A percentile compares a stretch with the other conserved stretches of the same genome.
These are phyloP conservation scores for Mus caroli DNA, from an alignment of 2,797 vertebrate species.

Conservation along the genomic window DNA sequence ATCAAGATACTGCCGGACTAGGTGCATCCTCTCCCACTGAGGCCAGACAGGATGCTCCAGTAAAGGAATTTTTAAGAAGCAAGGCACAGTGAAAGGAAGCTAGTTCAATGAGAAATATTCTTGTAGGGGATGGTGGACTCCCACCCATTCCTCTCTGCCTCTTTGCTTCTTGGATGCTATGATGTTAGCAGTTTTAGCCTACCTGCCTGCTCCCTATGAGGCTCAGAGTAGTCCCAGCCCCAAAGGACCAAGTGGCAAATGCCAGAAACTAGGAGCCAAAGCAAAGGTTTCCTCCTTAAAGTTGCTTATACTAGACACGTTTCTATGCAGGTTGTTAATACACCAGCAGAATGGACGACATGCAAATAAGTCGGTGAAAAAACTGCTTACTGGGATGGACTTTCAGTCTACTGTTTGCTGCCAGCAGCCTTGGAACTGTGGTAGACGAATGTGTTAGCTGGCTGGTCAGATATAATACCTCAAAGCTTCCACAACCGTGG, in stretches of 20 bases:
- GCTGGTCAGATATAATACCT: not conserved
- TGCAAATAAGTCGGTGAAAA: fast-evolving
- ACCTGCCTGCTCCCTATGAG: fast-evolving
- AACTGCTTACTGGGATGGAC: not conserved
- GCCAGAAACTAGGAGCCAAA: not conserved
- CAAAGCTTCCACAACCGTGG: not conserved
- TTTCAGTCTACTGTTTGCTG: not conserved
- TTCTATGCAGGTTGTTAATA: no score
- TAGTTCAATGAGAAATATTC: no score
- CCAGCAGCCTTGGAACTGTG: not conserved
- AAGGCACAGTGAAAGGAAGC: not conserved
- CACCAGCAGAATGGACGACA: not conserved
- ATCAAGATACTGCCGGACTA: not conserved
- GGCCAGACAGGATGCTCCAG: no score
- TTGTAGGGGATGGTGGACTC: not conserved
- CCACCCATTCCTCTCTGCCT: no score
- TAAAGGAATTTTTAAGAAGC: not conserved
- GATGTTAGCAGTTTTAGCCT: not conserved
- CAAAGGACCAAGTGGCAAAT: no score
- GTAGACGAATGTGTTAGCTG: no score
- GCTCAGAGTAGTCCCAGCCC: no score
- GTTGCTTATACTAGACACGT: not conserved
- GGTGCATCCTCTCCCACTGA: not conserved
- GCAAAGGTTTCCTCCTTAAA: not conserved
- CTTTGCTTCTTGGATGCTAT: not conserved